Conservation (phyloP, 2,888 invertebrate species). For the Nephrocerus scutellatus region DNA sequence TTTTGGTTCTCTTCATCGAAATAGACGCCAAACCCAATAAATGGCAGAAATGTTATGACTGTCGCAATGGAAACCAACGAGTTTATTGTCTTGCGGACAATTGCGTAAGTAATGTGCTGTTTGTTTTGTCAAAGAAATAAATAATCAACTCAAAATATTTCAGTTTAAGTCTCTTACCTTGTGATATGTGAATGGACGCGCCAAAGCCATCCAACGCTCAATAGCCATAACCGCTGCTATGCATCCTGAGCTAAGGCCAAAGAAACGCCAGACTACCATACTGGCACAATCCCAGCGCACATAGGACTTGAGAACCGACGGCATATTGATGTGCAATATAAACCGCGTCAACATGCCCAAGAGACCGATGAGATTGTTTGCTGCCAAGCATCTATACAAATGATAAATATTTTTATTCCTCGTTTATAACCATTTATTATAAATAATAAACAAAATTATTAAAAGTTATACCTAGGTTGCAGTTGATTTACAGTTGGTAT, state of each 20-base stretch:
- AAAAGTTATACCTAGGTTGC: no score
- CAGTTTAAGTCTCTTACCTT: constrained; percentile 54
- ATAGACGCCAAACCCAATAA: constrained; percentile 68
- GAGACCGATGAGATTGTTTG: constrained; percentile 71
- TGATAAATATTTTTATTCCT: neutral
- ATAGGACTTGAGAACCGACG: constrained; percentile 33
- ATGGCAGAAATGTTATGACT: constrained; percentile 65
- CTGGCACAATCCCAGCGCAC: constrained; percentile 41
- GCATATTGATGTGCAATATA: constrained; percentile 51
- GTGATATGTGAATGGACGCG: constrained; percentile 79
- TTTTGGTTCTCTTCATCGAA: constrained; percentile 51
- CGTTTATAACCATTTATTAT: neutral
- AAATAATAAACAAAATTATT: no score
- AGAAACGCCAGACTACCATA: constrained; percentile 68
- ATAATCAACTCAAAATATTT: neutral
- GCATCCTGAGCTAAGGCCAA: constrained; percentile 80
- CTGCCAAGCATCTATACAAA: constrained; percentile 62
- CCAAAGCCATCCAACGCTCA: constrained; percentile 79
- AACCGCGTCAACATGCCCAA: constrained; percentile 70
- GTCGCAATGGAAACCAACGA: constrained; percentile 64
- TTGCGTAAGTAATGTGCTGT: constrained; percentile 74
- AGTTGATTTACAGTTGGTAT: no score
- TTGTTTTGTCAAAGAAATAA: neutral
- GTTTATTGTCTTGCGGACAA: constrained; percentile 64
- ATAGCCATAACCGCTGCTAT: constrained; percentile 84